A percentile compares a stretch with the other conserved stretches of the same genome.
Conservation (phyloP, 2,888 invertebrate species). For the Eupithecia inturbata region DNA sequence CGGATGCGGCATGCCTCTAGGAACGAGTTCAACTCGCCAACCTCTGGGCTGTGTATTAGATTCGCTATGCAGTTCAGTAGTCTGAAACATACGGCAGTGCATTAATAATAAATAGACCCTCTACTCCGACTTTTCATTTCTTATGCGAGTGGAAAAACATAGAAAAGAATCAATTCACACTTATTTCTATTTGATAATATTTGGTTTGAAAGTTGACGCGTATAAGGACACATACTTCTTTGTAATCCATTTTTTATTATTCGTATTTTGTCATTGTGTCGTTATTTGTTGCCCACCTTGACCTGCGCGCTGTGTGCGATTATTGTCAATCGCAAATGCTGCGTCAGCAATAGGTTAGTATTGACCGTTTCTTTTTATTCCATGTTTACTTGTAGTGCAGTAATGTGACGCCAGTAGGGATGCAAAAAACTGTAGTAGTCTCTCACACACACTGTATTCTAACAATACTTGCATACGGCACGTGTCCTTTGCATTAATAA, state of each 20-base stretch:
- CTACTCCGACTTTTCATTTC: background rate
- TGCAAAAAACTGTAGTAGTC: too few species aligned
- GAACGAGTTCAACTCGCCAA: slow-evolving; percentile 68
- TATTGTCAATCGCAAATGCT: too few species aligned
- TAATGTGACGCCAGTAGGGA: too few species aligned
- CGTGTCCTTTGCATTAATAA: too few species aligned
- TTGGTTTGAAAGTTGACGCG: background rate
- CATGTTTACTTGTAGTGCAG: too few species aligned
- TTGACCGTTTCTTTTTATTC: too few species aligned
- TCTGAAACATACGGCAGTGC: slow-evolving; percentile 66
- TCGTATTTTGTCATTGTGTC: background rate
- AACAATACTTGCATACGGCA: too few species aligned
- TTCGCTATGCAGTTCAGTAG: slow-evolving; percentile 93
- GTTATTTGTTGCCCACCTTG: background rate
- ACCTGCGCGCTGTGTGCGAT: too few species aligned
- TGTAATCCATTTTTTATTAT: background rate
- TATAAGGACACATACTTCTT: background rate
- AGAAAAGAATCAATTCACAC: background rate
- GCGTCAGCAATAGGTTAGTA: too few species aligned
- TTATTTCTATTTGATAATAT: background rate
- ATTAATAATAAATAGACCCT: background rate
- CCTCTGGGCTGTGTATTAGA: slow-evolving; percentile 84
- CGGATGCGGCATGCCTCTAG: slow-evolving; percentile 72
- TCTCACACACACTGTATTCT: too few species aligned
- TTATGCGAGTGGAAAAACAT: background rate